These are phyloP conservation scores for Myiotriccus ornatus DNA, from an alignment of 2,797 vertebrate genomes.

Conservation along the genomic window DNA sequence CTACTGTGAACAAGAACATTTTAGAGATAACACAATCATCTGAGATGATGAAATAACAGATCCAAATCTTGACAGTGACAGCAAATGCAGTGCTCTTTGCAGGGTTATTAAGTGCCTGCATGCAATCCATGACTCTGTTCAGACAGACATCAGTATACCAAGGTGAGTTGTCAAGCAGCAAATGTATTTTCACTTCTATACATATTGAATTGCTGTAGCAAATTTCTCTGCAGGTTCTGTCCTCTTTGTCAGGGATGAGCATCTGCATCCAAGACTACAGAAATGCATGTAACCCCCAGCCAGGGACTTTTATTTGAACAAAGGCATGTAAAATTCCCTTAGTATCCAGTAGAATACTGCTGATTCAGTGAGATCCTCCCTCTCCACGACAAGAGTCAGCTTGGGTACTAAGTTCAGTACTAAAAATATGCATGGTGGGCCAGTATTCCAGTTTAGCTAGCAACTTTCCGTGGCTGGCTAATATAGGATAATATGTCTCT, in stretches of 20 bases:
- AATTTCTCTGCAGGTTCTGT: neutral
- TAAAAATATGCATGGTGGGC: neutral
- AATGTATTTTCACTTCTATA: neutral
- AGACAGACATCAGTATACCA: neutral
- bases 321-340: neutral
- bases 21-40: neutral
- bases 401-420: neutral
- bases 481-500: neutral
- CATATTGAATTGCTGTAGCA: neutral
- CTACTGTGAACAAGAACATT: neutral
- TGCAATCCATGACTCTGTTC: neutral
- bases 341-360: neutral
- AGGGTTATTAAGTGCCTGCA: neutral
- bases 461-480: neutral
- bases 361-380: neutral
- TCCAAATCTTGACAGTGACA: neutral
- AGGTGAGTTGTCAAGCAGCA: neutral
- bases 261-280: neutral
- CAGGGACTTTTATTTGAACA: neutral
- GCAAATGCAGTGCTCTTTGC: neutral
- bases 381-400: neutral
- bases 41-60: neutral
- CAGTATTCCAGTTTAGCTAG: neutral
- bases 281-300: neutral
- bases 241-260: neutral